Evolutionary conservation across 2,797 vertebrate genomes (phyloP), one percentile per base, ranked within the genome.

Genomic region (Channa striata): DNA sequence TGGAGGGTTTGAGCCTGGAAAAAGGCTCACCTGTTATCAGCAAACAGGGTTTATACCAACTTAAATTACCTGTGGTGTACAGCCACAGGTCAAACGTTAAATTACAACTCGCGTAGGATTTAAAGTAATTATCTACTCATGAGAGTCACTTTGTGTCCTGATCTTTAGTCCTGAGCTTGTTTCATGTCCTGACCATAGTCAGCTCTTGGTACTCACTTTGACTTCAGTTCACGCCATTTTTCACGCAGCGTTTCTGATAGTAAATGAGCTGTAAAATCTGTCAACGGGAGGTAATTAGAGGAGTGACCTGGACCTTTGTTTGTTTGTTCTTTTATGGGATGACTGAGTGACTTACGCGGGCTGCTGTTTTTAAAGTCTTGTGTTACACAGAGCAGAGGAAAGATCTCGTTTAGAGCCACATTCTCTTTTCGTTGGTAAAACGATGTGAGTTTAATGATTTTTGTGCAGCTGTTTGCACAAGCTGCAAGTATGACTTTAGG

Each of bases 241-340:
- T 72, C 42, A 16, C 51, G n/a, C 51, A 23, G 2, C 53, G 67
- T 66, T 69, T 69, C 68, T 79, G 72, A 80, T 63, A 43, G 60
- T 61, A 88, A 90, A 89, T 86, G 85, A 78, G 77, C 74, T 78
- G 74, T 44, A 84, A 71, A 77, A 65, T 85, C 85, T 87, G 78
- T 88, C 89, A 78, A 65, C 37, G 3, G 68, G 76, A 83, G 74
- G 87, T 71, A 80, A 85, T 85, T 78, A 83, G 78, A 50, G 54
- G 49, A 68, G 59, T 58, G 82, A 86, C 72, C 77, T 59, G 53
- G 49, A 72, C 77, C 68, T 68, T 78, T 87, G 74, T 86, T 89
- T 89, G 83, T 87, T 89, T 86, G 71, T 78, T 68, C 70, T 81
- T 53, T 79, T 69, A 68, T 25, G 42, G 75, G 76, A 59, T 70